Percentiles rank a stretch among this genome's conserved stretches.
phyloP scores from a whole-genome alignment of 2,113 vertebrate species.

The Furnarius figulus region DNA sequence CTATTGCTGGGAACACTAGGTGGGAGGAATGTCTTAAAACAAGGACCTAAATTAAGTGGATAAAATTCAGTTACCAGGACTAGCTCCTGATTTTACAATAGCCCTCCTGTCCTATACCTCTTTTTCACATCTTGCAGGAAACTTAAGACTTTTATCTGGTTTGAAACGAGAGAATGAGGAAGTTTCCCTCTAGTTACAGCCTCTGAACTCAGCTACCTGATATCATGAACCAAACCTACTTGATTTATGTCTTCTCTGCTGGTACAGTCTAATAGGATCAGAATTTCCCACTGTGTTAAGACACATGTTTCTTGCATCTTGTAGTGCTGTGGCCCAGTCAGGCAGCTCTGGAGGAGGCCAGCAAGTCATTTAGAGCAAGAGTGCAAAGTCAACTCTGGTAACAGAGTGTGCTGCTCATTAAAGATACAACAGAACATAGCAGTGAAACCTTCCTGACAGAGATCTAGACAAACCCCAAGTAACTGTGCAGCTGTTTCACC shows the following conservation, averaged over 20 bases:
- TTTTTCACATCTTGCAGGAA: background rate
- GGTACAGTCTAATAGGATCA: background rate
- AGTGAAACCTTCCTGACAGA: background rate
- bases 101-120: background rate
- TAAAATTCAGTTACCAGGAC: background rate
- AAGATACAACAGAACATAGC: background rate
- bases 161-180: background rate
- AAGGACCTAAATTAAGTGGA: background rate
- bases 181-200: background rate
- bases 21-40: background rate
- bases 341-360: background rate
- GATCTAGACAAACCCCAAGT: background rate
- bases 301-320: background rate
- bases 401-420: background rate
- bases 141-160: background rate
- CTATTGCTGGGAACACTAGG: background rate
- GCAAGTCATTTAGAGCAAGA: background rate
- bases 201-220: background rate
- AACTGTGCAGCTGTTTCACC: background rate
- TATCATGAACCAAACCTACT: background rate
- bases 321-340: background rate
- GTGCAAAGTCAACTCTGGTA: background rate
- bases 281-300: background rate
- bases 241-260: background rate
- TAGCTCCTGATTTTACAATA: background rate